These are phyloP conservation scores for Melanostoma scalare DNA, from an alignment of 2,888 invertebrate species.

Conservation along the genomic window DNA sequence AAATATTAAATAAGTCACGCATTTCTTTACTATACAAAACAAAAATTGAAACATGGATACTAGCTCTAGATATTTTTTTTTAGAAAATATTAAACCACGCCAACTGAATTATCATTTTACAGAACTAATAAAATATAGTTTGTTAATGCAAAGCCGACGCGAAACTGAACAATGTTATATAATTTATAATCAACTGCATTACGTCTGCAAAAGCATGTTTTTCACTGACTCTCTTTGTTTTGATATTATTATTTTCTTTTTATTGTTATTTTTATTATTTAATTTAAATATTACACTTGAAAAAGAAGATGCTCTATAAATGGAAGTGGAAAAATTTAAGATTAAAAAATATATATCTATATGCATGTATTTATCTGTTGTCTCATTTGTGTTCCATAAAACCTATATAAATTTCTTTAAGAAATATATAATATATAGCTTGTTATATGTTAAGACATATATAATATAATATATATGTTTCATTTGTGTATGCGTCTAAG, in stretches of 20 bases:
- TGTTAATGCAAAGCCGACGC: slow-evolving; percentile 46
- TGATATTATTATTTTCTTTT: slow-evolving; percentile 14
- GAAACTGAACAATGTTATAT: slow-evolving; percentile 47
- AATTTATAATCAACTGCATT: slow-evolving; percentile 58
- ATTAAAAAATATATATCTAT: slow-evolving; percentile 68
- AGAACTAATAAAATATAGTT: slow-evolving; percentile 72
- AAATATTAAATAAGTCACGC: slow-evolving; percentile 69
- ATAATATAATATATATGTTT: slow-evolving; percentile 72
- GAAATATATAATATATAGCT: slow-evolving; percentile 73
- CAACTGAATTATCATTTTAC: slow-evolving; percentile 34
- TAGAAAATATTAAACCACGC: slow-evolving; percentile 39
- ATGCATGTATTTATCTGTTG: slow-evolving; percentile 65
- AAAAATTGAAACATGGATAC: slow-evolving; percentile 58
- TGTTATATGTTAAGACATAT: slow-evolving; percentile 69
- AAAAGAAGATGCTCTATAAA: slow-evolving; percentile 62
- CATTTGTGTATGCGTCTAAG: slow-evolving; percentile 67
- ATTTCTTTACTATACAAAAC: slow-evolving; percentile 61
- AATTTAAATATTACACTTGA: slow-evolving; percentile 68
- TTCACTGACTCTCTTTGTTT: slow-evolving; percentile 42
- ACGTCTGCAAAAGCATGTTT: slow-evolving; percentile 41
- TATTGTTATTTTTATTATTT: slow-evolving; percentile 34
- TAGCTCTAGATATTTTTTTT: slow-evolving; percentile 41
- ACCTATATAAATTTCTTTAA: slow-evolving; percentile 73
- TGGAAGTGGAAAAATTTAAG: slow-evolving; percentile 68
- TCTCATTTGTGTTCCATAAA: slow-evolving; percentile 69